These are phyloP conservation scores for Oryzias curvinotus DNA, from an alignment of 2,113 vertebrate species.

Conservation along the genomic window DNA sequence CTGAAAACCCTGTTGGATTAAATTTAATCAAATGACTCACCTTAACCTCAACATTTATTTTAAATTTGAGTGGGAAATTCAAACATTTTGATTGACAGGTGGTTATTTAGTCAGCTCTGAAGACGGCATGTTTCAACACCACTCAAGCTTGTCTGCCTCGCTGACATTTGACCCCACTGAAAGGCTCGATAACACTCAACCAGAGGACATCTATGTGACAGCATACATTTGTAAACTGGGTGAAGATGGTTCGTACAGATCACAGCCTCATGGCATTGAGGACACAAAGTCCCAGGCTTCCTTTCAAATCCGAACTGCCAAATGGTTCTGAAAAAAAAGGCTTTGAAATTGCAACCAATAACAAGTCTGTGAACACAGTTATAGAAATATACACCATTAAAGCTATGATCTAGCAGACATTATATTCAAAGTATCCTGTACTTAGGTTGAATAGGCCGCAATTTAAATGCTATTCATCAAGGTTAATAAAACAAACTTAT, in stretches of 20 bases:
- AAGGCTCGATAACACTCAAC: constrained; percentile 12
- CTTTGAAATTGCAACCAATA: neutral
- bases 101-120: no score
- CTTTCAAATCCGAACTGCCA: neutral
- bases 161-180: constrained; percentile 20
- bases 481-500: constrained; percentile 19
- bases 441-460: neutral
- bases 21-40: no score
- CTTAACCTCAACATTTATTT: no score
- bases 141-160: no score
- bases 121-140: no score
- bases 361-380: neutral
- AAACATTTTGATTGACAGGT: no score
- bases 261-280: neutral
- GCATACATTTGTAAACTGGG: constrained; percentile 4
- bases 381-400: neutral
- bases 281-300: neutral
- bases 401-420: constrained; percentile 2
- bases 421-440: neutral
- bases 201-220: constrained; percentile 23
- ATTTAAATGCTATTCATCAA: constrained; percentile 24
- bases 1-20: no score
- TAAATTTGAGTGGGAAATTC: no score
- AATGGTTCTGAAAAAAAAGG: no score
- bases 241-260: neutral